Percentiles rank a stretch among this genome's conserved stretches.
phyloP scores from a whole-genome alignment of 2,113 vertebrate genomes.

The Asarcornis scutulata region DNA sequence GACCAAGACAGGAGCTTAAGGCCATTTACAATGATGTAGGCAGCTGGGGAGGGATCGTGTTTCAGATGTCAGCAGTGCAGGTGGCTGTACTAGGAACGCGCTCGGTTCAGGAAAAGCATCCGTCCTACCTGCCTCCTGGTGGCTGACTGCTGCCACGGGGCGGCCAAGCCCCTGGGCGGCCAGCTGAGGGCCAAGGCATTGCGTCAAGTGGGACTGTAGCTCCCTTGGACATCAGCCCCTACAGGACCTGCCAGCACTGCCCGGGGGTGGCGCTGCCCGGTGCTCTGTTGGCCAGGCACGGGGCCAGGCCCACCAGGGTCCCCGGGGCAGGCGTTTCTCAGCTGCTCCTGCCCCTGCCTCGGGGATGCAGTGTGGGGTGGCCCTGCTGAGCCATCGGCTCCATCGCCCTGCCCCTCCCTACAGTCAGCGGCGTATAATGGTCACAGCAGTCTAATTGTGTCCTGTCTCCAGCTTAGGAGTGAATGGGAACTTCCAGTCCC shows the following conservation, averaged over 20 bases:
- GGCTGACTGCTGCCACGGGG: background rate
- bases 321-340: no score
- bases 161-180: fast-evolving
- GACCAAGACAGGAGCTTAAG: fast-evolving
- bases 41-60: no score
- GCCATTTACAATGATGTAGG: background rate
- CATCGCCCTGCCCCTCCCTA: no score
- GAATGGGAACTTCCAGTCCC: background rate
- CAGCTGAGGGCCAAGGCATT: fast-evolving
- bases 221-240: no score
- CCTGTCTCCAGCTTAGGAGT: background rate
- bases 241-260: no score
- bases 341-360: no score
- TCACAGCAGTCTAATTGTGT: background rate
- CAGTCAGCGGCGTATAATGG: background rate
- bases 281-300: no score
- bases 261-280: no score
- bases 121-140: background rate
- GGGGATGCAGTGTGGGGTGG: no score
- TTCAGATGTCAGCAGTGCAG: background rate
- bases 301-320: no score
- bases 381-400: no score
- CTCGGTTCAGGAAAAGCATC: fast-evolving
- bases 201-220: no score
- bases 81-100: fast-evolving